Percentiles rank a stretch among this genome's conserved stretches.
These are phyloP conservation scores for Plemyria rubiginata DNA, from an alignment of 2,888 invertebrate genomes.

Conservation along the genomic window DNA sequence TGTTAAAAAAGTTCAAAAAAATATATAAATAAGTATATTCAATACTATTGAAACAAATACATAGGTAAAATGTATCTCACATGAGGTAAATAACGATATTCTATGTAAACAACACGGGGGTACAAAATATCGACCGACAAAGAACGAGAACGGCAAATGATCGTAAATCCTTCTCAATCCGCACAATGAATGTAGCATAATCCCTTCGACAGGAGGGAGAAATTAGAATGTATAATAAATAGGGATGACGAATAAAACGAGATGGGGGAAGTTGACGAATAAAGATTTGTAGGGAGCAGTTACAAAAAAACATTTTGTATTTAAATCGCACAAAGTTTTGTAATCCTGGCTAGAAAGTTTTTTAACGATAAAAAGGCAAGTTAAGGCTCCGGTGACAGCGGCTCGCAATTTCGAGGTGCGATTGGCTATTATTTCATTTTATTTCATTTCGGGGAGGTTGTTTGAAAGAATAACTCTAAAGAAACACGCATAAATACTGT, in stretches of 20 bases:
- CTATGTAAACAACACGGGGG: neutral
- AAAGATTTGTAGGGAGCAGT: conserved; percentile 13
- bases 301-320: conserved; percentile 7
- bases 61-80: too few relatives aligned
- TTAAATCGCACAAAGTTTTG: neutral
- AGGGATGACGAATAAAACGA: conserved; percentile 17
- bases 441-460: too few relatives aligned
- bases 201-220: conserved; percentile 19
- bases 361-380: too few relatives aligned
- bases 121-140: conserved; percentile 8
- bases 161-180: conserved; percentile 16
- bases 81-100: too few relatives aligned
- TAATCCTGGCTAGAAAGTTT: neutral
- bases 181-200: conserved; percentile 20
- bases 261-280: conserved; percentile 25
- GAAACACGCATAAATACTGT: too few relatives aligned
- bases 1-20: too few relatives aligned
- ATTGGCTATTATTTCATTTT: too few relatives aligned
- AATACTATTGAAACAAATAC: too few relatives aligned
- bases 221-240: conserved; percentile 23
- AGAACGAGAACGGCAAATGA: conserved; percentile 10
- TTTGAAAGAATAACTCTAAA: too few relatives aligned
- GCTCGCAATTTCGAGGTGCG: too few relatives aligned
- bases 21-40: too few relatives aligned
- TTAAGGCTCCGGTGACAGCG: too few relatives aligned